Evolutionary conservation across 2,797 vertebrate genomes (phyloP).

Genomic region (Hydrophis major): DNA sequence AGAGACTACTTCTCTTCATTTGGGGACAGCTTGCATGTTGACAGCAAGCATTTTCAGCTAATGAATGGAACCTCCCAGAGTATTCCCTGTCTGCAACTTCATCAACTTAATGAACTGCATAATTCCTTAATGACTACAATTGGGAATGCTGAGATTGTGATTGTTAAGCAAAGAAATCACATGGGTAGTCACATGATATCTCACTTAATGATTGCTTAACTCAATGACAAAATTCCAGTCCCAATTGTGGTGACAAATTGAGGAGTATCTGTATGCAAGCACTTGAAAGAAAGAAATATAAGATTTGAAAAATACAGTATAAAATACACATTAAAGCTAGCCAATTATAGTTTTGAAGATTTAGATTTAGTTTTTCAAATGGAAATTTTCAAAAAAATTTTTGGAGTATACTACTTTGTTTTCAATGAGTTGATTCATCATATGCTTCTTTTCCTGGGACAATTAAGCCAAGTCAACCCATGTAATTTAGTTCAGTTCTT

Average conservation of each 20-base stretch:
- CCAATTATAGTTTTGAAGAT: background rate
- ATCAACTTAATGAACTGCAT: background rate
- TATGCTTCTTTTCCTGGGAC: background rate
- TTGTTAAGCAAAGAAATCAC: background rate
- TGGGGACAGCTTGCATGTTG: background rate
- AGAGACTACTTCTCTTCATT: background rate
- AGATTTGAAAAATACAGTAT: background rate
- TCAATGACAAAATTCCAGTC: background rate
- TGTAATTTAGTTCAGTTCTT: background rate
- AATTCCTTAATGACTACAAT: background rate
- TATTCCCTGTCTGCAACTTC: background rate
- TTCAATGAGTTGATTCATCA: background rate
- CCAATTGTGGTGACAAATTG: background rate
- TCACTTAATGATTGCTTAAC: background rate
- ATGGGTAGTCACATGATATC: background rate
- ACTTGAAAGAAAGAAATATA: background rate
- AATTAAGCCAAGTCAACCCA: background rate
- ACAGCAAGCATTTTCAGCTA: background rate
- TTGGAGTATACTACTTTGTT: background rate
- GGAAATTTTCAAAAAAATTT: background rate
- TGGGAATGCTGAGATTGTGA: background rate
- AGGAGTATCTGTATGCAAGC: background rate
- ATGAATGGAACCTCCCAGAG: background rate
- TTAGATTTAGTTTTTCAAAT: background rate
- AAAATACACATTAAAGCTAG: background rate